Percentiles rank a stretch among this genome's conserved stretches.
phyloP scores from a whole-genome alignment of 2,113 vertebrate genomes.

The Raja brachyura region DNA sequence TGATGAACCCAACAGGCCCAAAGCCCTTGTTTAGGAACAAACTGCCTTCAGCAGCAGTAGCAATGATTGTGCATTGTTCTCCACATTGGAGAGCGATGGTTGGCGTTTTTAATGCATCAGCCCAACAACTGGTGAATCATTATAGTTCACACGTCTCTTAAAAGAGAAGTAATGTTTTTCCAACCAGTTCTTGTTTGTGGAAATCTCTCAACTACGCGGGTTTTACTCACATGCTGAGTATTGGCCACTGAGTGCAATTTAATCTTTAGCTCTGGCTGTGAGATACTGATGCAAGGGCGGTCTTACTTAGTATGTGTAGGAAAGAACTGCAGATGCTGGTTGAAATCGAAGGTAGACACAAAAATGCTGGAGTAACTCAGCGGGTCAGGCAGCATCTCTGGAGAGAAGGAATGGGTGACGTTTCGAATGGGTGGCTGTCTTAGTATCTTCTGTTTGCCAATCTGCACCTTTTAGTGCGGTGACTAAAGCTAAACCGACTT shows the following conservation, averaged over 20 bases:
- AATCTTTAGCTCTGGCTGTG: too few relatives aligned
- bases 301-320: too few relatives aligned
- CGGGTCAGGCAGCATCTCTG: too few relatives aligned
- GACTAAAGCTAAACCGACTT: not conserved
- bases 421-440: too few relatives aligned
- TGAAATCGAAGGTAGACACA: too few relatives aligned
- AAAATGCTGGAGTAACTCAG: too few relatives aligned
- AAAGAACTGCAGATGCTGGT: too few relatives aligned
- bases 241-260: too few relatives aligned
- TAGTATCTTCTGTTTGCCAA: too few relatives aligned
- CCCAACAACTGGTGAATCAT: not conserved
- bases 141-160: not conserved
- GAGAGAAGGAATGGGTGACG: too few relatives aligned
- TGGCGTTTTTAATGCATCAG: not conserved
- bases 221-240: not conserved
- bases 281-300: too few relatives aligned
- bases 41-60: not conserved
- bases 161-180: not conserved
- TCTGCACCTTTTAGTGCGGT: not conserved
- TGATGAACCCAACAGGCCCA: not conserved
- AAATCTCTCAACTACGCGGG: not conserved
- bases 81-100: too few relatives aligned
- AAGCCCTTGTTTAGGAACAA: not conserved
- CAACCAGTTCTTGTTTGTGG: not conserved
- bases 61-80: not conserved